Evolutionary conservation across 2,888 invertebrate genomes (phyloP), one percentile per base, ranked within the genome.

Genomic region (Patella depressa): DNA sequence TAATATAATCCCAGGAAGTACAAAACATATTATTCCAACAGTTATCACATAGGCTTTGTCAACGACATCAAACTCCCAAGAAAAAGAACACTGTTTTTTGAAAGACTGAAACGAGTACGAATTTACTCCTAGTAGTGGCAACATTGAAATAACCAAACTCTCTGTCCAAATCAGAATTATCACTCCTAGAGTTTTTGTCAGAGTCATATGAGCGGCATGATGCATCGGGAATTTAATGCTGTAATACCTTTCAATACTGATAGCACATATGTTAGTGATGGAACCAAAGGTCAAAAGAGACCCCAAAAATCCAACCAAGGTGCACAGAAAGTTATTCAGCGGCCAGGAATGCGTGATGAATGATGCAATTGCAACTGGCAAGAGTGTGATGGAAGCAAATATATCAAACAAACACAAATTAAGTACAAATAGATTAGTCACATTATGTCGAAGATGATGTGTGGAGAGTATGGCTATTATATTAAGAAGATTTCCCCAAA

Each of bases 171-270:
- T 29, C 45, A 76, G 24, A 2, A 69, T n/a, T 17, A 82, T 70
- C 3, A 78, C 76, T 5, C 59, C 14, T 14, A 82, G 19, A 29
- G 81, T 82, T 53, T 80, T 69, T 65, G 65, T 59, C 19, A 80
- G 73, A 14, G 80, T 82, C 82, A 84, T 77, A 76, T 82, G 75
- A 14, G 81, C 84, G 12, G 82, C 81, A 74, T 85, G 82, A 55
- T 83, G 81, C 85, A 85, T 84, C 65, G 84, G 83, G 24, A 78
- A 57, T 7, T 75, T 57, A 69, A 85, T 83, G 71, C 82, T 81
- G 79, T 83, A 83, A 78, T 75, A 84, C 15, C 85, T 72, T 73
- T 85, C 85, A 19, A 79, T 73, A 15, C 83, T 81, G 34, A 85
- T 84, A n/a, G 77, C 76, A 55, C 82, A 81, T 76, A 84, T 54